Conservation (phyloP, 2,888 invertebrate species). For the Creontiades dilutus region DNA sequence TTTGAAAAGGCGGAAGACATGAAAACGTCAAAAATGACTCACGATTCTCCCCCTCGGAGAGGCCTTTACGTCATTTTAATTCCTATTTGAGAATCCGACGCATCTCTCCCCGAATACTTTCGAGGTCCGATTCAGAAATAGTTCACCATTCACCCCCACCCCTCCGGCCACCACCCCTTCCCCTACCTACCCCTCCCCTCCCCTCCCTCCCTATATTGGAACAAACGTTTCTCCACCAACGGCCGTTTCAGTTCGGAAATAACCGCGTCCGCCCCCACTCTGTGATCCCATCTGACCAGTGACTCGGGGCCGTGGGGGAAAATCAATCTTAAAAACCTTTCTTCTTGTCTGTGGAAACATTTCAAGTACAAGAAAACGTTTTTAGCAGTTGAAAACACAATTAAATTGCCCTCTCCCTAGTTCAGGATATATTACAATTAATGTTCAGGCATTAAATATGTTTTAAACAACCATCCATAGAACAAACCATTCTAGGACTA, state of each 20-base stretch:
- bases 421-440: too few relatives aligned
- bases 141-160: conserved; percentile 53
- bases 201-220: conserved; percentile 5
- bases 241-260: conserved; percentile 65
- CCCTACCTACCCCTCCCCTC: neutral
- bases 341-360: neutral
- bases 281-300: conserved; percentile 24
- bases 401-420: too few relatives aligned
- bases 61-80: neutral
- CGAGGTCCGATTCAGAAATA: conserved; percentile 56
- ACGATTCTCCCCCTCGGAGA: neutral
- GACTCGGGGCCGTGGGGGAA: neutral
- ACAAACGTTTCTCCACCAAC: conserved; percentile 26
- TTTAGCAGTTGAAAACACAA: too few relatives aligned
- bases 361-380: neutral
- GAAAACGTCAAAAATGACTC: too few relatives aligned
- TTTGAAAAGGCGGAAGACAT: too few relatives aligned
- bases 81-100: conserved; percentile 19
- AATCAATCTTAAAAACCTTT: neutral
- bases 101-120: conserved; percentile 21
- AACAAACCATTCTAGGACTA: too few relatives aligned
- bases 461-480: too few relatives aligned
- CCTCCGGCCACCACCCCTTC: neutral
- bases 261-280: conserved; percentile 29
- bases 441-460: too few relatives aligned